Percentiles rank a stretch among this genome's conserved stretches.
These are phyloP conservation scores for Xestia ashworthii DNA, from an alignment of 2,888 invertebrate species.

Conservation along the genomic window DNA sequence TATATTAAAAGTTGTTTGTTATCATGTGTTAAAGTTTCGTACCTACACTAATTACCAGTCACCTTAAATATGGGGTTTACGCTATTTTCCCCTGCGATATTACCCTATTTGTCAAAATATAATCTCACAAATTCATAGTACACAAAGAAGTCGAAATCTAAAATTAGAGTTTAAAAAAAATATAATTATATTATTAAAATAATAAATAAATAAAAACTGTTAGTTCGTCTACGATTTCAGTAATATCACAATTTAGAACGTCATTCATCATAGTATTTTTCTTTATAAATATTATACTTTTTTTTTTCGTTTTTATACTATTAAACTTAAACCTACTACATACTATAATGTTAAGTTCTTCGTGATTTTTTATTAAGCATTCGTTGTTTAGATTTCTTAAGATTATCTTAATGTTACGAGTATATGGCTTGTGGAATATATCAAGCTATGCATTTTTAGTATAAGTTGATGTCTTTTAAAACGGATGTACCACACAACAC, in stretches of 20 bases:
- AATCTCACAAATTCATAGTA: conserved; percentile 7
- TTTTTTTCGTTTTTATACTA: conserved; percentile 30
- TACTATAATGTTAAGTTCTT: neutral
- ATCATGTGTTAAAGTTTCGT: too few species aligned
- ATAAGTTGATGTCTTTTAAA: neutral
- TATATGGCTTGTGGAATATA: conserved; percentile 5
- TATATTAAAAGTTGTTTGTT: too few species aligned
- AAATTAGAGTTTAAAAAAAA: conserved; percentile 20
- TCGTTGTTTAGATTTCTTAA: conserved; percentile 5
- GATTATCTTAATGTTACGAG: neutral
- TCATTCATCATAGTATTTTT: conserved; percentile 47
- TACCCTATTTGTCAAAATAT: neutral
- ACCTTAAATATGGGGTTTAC: too few species aligned
- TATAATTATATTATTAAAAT: conserved; percentile 48
- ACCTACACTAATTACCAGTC: too few species aligned
- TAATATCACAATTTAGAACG: conserved; percentile 50
- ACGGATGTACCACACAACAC: too few species aligned
- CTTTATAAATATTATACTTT: conserved; percentile 26
- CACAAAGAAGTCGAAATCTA: conserved; percentile 28
- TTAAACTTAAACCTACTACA: conserved; percentile 19
- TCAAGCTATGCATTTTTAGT: neutral
- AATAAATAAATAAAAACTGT: conserved; percentile 36
- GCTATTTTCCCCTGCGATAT: too few species aligned
- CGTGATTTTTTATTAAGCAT: conserved; percentile 3
- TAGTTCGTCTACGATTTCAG: conserved; percentile 30